These are phyloP conservation scores for Coluber constrictor DNA, from an alignment of 2,797 vertebrate genomes.

Conservation along the genomic window DNA sequence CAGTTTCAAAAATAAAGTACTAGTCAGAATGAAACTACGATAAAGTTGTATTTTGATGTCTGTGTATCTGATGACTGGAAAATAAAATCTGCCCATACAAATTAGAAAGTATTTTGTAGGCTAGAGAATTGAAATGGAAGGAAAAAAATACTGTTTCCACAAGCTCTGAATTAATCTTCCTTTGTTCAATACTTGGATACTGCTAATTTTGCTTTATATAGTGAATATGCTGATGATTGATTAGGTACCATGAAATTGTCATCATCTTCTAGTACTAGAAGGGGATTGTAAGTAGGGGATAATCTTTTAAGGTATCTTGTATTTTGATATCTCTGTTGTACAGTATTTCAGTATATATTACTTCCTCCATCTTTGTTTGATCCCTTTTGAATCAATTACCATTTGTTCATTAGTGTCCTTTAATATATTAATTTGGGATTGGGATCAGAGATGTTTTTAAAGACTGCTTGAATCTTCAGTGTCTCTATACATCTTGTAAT, in stretches of 20 bases:
- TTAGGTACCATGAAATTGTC: background rate
- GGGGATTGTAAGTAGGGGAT: background rate
- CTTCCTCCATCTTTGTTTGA: background rate
- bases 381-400: background rate
- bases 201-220: conserved; percentile 52
- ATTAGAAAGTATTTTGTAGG: conserved; percentile 23
- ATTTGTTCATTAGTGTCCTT: background rate
- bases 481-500: background rate
- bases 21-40: conserved; percentile 24
- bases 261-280: background rate
- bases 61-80: conserved; percentile 17
- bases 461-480: background rate
- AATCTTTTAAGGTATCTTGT: background rate
- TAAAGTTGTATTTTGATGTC: conserved; percentile 10
- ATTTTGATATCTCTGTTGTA: background rate
- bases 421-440: background rate
- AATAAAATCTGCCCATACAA: conserved; percentile 7
- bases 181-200: background rate
- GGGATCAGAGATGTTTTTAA: background rate
- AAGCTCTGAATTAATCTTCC: conserved; percentile 48
- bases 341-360: background rate
- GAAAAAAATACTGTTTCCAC: conserved; percentile 41
- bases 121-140: background rate
- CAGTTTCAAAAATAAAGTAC: background rate
- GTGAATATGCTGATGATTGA: conserved; percentile 14